Percentiles rank a stretch among this genome's conserved stretches.
Conservation (phyloP, 1,140 invertebrate species). For the Gryon sp. region DNA sequence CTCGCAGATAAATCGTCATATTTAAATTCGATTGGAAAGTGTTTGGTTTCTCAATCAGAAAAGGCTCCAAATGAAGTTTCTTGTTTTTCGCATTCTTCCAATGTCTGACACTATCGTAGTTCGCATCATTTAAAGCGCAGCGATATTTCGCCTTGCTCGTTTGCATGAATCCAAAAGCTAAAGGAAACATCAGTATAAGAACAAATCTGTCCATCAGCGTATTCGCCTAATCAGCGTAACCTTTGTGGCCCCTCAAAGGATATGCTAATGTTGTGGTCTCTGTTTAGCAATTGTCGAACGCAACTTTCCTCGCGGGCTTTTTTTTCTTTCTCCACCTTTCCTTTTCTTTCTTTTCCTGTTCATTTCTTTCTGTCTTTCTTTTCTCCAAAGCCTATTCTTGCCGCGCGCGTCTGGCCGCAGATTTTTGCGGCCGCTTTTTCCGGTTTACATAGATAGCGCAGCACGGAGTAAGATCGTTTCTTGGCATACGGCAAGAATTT, state of each 20-base stretch:
- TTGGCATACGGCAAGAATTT: conserved; percentile 68
- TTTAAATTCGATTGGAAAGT: too few relatives aligned
- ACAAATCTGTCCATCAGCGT: conserved; percentile 30
- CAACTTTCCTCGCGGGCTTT: conserved; percentile 43
- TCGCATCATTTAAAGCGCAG: too few relatives aligned
- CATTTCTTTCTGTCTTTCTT: too few relatives aligned
- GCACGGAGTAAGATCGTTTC: conserved; percentile 58
- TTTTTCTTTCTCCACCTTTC: too few relatives aligned
- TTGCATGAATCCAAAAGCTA: not conserved
- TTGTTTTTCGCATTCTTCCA: too few relatives aligned
- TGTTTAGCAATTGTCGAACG: conserved; percentile 24
- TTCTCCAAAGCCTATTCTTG: conserved; percentile 26
- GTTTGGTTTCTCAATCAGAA: too few relatives aligned
- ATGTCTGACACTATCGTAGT: too few relatives aligned
- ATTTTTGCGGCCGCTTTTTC: conserved; percentile 48
- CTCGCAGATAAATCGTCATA: too few relatives aligned
- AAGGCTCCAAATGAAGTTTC: too few relatives aligned
- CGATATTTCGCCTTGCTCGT: not conserved
- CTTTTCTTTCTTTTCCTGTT: too few relatives aligned
- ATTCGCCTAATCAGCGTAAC: conserved; percentile 34
- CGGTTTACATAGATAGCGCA: conserved; percentile 54
- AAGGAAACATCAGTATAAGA: conserved; percentile 11
- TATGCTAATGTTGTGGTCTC: conserved; percentile 27
- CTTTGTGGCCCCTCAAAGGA: conserved; percentile 38
- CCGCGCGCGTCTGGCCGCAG: not conserved